Evolutionary conservation across 2,888 invertebrate species (phyloP).

Genomic region (Leptopilina myrica): DNA sequence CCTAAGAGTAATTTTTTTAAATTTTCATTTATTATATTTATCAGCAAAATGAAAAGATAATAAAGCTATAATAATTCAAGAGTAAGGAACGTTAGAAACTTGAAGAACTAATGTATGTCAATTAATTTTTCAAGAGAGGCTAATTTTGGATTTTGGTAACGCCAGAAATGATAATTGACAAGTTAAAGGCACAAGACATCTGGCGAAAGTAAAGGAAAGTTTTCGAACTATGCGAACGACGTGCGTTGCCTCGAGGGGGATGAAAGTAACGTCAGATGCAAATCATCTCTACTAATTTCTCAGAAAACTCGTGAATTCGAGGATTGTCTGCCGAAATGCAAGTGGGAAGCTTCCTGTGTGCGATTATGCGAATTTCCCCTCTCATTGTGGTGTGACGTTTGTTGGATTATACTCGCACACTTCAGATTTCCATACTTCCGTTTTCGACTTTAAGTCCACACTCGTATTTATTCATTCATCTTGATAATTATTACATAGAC

Average conservation of each 20-base stretch:
- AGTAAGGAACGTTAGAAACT: too few relatives aligned
- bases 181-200: conserved; percentile 67
- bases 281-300: conserved; percentile 73
- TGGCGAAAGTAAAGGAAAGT: conserved; percentile 63
- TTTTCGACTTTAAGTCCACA: not conserved
- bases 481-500: too few relatives aligned
- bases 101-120: too few relatives aligned
- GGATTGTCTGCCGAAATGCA: conserved; percentile 46
- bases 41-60: too few relatives aligned
- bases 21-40: too few relatives aligned
- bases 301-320: conserved; percentile 70
- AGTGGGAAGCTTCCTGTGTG: conserved; percentile 40
- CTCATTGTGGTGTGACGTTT: conserved; percentile 16
- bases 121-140: not conserved
- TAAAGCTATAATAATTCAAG: too few relatives aligned
- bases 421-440: conserved; percentile 35
- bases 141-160: not conserved
- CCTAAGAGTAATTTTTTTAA: too few relatives aligned
- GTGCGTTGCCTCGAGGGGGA: conserved; percentile 68
- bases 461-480: not conserved
- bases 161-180: conserved; percentile 67
- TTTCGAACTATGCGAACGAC: conserved; percentile 71
- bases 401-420: conserved; percentile 21
- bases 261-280: conserved; percentile 72
- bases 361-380: conserved; percentile 25